Percentiles rank a stretch among this genome's conserved stretches.
Conservation (phyloP, 2,113 vertebrate species). For the Takifugu flavidus region DNA sequence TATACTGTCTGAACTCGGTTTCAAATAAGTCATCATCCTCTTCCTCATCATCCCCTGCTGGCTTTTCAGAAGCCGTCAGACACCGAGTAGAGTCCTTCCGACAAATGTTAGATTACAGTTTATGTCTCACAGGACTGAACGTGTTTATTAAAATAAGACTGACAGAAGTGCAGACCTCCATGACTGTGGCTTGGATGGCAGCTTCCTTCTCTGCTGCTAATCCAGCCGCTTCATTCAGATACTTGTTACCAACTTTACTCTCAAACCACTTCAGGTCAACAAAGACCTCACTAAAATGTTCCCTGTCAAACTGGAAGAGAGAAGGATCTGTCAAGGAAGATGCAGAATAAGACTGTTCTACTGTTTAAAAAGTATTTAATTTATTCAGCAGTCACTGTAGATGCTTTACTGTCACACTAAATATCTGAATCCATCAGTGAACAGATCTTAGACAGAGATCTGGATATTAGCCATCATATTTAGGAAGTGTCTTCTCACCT, state of each 20-base stretch:
- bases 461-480: neutral
- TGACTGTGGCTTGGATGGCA: conserved; percentile 73
- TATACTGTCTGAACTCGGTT: conserved; percentile 95
- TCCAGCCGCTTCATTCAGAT: conserved; percentile 95
- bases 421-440: neutral
- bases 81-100: conserved; percentile 72
- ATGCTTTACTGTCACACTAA: neutral
- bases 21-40: conserved; percentile 98
- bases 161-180: conserved; percentile 70
- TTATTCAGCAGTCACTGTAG: too few species aligned
- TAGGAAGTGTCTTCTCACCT: conserved; percentile 76
- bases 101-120: neutral
- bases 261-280: conserved; percentile 99
- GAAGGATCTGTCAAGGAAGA: neutral
- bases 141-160: neutral
- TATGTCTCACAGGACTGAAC: neutral
- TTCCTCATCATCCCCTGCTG: conserved; percentile 79
- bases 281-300: conserved; percentile 95
- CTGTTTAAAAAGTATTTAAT: neutral
- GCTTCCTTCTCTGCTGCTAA: conserved; percentile 90
- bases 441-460: too few species aligned
- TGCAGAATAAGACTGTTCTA: neutral
- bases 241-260: conserved; percentile 98
- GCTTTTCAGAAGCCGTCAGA: conserved; percentile 73
- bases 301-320: conserved; percentile 86